phyloP scores from a whole-genome alignment of 2,888 invertebrate genomes.

The Microctonus brassicae region DNA sequence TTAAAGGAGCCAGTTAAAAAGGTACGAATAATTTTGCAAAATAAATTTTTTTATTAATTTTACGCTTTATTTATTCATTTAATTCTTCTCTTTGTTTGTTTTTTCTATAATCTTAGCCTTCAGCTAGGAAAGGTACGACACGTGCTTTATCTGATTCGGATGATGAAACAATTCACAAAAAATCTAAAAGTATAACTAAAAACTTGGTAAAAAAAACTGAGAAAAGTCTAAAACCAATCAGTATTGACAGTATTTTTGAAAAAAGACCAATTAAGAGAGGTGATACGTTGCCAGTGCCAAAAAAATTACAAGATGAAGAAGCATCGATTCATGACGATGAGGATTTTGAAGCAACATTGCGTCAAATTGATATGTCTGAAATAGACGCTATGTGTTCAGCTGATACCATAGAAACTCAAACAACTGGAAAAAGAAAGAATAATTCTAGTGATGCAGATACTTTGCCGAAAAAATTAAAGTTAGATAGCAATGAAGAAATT shows the following conservation, averaged over 20 bases:
- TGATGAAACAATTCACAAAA: conserved; percentile 64
- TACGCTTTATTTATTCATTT: conserved; percentile 31
- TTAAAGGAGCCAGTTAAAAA: conserved; percentile 38
- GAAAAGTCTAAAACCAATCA: conserved; percentile 59
- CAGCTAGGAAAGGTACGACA: conserved; percentile 66
- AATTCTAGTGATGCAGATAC: conserved; percentile 29
- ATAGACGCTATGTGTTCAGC: conserved; percentile 68
- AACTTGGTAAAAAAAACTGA: conserved; percentile 51
- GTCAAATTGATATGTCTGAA: conserved; percentile 73
- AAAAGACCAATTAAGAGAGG: conserved; percentile 75
- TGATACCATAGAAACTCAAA: conserved; percentile 28
- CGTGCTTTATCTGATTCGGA: conserved; percentile 68
- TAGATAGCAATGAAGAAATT: conserved; percentile 34
- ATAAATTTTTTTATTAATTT: conserved; percentile 11
- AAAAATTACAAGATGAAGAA: conserved; percentile 51
- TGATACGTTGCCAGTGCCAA: conserved; percentile 67
- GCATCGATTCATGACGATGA: conserved; percentile 75
- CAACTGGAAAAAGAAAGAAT: conserved; percentile 27
- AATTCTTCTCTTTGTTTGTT: conserved; percentile 12
- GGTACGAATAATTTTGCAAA: conserved; percentile 9
- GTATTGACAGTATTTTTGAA: conserved; percentile 74
- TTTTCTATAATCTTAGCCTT: conserved; percentile 38
- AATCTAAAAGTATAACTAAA: conserved; percentile 45
- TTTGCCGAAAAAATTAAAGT: conserved; percentile 41
- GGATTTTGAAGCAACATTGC: conserved; percentile 79